Conservation (phyloP, 2,797 vertebrate species). For the Erpetoichthys calabaricus region DNA sequence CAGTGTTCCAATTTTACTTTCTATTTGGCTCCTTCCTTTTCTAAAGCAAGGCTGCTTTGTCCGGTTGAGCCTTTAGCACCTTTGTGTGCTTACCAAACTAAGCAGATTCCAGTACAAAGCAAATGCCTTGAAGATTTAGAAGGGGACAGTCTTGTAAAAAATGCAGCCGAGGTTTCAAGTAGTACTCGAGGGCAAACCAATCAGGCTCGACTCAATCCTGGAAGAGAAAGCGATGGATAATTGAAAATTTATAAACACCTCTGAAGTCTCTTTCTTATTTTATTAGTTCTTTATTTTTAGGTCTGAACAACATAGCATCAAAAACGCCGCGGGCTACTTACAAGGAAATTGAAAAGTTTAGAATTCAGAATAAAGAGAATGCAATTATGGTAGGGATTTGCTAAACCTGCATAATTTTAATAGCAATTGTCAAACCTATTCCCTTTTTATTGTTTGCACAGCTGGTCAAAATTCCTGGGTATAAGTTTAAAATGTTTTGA, state of each 20-base stretch:
- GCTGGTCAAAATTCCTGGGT: slow-evolving; percentile 42
- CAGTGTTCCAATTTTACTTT: slow-evolving; percentile 80
- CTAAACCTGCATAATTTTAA: slow-evolving; percentile 47
- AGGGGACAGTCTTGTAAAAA: slow-evolving; percentile 25
- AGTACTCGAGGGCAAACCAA: slow-evolving; percentile 64
- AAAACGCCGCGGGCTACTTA: slow-evolving; percentile 63
- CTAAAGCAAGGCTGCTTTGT: slow-evolving; percentile 64
- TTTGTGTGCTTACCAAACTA: slow-evolving; percentile 66
- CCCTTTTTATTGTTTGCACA: slow-evolving; percentile 54
- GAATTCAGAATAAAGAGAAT: slow-evolving; percentile 54
- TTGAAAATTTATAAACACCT: slow-evolving; percentile 79
- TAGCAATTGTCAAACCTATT: slow-evolving; percentile 36
- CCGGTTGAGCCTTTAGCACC: slow-evolving; percentile 56
- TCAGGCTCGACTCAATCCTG: slow-evolving; percentile 60
- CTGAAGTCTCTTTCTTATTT: slow-evolving; percentile 56
- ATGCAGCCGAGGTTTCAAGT: slow-evolving; percentile 53
- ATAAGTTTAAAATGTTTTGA: slow-evolving; percentile 6
- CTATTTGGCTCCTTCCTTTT: slow-evolving; percentile 68
- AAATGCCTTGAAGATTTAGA: slow-evolving; percentile 38
- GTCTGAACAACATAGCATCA: slow-evolving; percentile 64
- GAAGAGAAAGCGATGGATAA: slow-evolving; percentile 60
- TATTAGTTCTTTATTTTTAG: slow-evolving; percentile 59
- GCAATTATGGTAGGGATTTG: slow-evolving; percentile 57
- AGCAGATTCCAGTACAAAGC: slow-evolving; percentile 70
- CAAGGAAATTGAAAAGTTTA: slow-evolving; percentile 58